Evolutionary conservation across 1,140 invertebrate species (phyloP).

Genomic region (Plodia interpunctella): DNA sequence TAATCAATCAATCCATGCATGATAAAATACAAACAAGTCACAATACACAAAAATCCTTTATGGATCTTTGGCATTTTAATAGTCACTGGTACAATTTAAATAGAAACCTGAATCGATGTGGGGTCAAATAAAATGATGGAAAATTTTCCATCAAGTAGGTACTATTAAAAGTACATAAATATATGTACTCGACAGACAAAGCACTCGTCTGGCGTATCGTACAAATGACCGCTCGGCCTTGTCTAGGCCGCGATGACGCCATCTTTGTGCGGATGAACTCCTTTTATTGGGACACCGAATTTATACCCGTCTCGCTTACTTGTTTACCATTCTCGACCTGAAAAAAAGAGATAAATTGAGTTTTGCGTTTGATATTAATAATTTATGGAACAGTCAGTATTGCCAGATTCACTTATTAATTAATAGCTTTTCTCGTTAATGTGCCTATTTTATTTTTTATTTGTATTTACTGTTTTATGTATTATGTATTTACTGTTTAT

Average conservation of each 20-base stretch:
- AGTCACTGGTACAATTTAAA: no score
- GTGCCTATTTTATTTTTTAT: no score
- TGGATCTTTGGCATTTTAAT: no score
- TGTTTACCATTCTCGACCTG: slow-evolving; percentile 2
- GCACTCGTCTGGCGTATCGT: slow-evolving; percentile 60
- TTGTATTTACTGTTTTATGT: no score
- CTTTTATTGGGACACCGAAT: slow-evolving; percentile 60
- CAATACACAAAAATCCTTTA: no score
- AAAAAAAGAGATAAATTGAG: slow-evolving; percentile 34
- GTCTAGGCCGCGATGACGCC: slow-evolving; percentile 74
- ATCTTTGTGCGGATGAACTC: slow-evolving; percentile 60
- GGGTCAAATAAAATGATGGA: no score
- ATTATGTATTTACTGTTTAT: no score
- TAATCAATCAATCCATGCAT: no score
- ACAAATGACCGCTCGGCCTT: slow-evolving; percentile 72
- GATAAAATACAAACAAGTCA: no score
- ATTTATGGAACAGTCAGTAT: slow-evolving; percentile 27
- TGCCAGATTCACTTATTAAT: neutral
- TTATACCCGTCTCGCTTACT: slow-evolving; percentile 43
- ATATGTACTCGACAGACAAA: slow-evolving; percentile 38
- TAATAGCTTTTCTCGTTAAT: neutral
- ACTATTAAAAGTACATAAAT: neutral
- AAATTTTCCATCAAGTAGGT: neutral
- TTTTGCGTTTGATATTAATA: slow-evolving; percentile 31
- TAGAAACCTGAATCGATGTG: no score